Percentiles rank a stretch among this genome's conserved stretches.
Evolutionary conservation across 2,888 invertebrate species (phyloP).

Genomic region (Drosophila fungiperda): DNA sequence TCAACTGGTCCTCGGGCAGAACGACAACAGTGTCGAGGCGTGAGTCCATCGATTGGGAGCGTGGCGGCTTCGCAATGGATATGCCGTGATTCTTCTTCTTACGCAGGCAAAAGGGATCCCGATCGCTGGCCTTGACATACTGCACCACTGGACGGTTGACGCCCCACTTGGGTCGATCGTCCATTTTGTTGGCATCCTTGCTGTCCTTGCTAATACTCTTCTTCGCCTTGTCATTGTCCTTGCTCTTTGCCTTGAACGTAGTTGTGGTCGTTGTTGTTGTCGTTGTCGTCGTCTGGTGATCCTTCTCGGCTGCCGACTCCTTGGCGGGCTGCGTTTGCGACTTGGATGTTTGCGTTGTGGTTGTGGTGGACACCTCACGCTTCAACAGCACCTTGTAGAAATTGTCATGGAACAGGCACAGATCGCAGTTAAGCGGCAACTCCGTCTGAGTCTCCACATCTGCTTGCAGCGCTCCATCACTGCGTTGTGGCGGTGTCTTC

Average conservation of each 20-base stretch:
- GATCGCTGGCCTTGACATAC: slow-evolving; percentile 95
- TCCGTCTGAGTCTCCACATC: slow-evolving; percentile 85
- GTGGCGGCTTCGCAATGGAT: slow-evolving; percentile 86
- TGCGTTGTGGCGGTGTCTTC: slow-evolving; percentile 33
- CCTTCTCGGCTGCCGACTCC: slow-evolving; percentile 75
- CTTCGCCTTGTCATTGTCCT: slow-evolving; percentile 76
- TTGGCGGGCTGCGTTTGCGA: slow-evolving; percentile 73
- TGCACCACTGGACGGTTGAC: slow-evolving; percentile 92
- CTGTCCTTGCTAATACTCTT: slow-evolving; percentile 57
- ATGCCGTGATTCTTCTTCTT: slow-evolving; percentile 86
- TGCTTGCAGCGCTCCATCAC: slow-evolving; percentile 37
- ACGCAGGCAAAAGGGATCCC: slow-evolving; percentile 91
- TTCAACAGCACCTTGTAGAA: slow-evolving; percentile 84
- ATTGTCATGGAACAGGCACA: slow-evolving; percentile 84
- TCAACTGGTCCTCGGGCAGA: slow-evolving; percentile 48
- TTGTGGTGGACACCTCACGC: slow-evolving; percentile 84
- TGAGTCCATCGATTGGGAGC: slow-evolving; percentile 85
- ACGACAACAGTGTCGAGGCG: slow-evolving; percentile 68
- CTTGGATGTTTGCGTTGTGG: slow-evolving; percentile 84
- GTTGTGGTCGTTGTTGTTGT: slow-evolving; percentile 84
- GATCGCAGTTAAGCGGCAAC: slow-evolving; percentile 82
- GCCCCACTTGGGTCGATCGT: slow-evolving; percentile 91
- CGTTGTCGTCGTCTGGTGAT: slow-evolving; percentile 83
- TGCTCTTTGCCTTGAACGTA: slow-evolving; percentile 82
- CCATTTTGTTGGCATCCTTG: slow-evolving; percentile 84